phyloP scores from a whole-genome alignment of 2,113 vertebrate genomes.

The Benitochromis conjunctus region DNA sequence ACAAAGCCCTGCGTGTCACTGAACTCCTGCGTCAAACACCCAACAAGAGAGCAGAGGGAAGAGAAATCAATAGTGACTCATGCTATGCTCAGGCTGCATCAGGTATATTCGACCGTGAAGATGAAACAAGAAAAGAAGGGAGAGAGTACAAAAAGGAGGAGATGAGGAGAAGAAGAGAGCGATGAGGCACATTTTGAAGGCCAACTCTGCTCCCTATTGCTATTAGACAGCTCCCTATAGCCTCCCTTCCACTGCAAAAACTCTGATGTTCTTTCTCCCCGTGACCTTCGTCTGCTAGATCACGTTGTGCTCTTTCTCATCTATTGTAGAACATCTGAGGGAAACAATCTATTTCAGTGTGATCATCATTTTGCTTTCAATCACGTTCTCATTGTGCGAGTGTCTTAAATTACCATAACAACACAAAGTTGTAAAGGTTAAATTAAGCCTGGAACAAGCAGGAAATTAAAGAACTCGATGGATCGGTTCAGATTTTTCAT shows the following conservation, averaged over 20 bases:
- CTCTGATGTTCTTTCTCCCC: neutral
- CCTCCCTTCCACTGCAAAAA: neutral
- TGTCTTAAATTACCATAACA: constrained; percentile 21
- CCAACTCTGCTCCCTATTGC: constrained; percentile 17
- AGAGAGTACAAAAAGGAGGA: neutral
- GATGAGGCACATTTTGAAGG: constrained; percentile 33
- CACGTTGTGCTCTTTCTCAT: constrained; percentile 7
- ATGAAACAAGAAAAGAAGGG: constrained; percentile 22
- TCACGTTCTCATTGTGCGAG: neutral
- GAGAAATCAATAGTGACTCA: constrained; percentile 60
- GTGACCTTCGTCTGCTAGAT: constrained; percentile 29
- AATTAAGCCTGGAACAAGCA: neutral
- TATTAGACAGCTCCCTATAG: constrained; percentile 14
- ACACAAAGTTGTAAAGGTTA: constrained; percentile 8
- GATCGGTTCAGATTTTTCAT: neutral
- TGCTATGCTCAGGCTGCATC: constrained; percentile 31
- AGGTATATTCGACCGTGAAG: constrained; percentile 46
- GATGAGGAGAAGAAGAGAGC: constrained; percentile 22
- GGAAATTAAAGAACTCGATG: constrained; percentile 21
- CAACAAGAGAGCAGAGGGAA: constrained; percentile 32
- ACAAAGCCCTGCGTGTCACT: constrained; percentile 28
- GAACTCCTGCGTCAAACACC: constrained; percentile 49
- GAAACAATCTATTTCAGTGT: constrained; percentile 26
- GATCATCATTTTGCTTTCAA: constrained; percentile 17
- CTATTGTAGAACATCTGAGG: neutral